Base-by-base conservation (phyloP, 2,113 vertebrate genomes). In the Chaetura pelagica region DNA sequence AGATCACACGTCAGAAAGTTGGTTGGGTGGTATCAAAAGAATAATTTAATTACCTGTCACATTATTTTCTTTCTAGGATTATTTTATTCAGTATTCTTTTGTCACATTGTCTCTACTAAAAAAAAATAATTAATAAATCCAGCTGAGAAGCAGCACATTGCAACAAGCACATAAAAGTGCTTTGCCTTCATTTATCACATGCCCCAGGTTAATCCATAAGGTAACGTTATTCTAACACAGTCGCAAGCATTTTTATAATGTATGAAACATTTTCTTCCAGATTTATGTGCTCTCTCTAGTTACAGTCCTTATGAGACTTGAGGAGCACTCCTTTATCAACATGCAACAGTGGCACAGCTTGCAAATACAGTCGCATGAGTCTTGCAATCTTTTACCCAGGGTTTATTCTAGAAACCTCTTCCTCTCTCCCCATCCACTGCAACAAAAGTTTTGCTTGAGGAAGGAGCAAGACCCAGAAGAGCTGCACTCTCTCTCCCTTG, bases 381-480 rank as follows among this genome's bases (percentile, higher is more conserved):
- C 93, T 90, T 0, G 27, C 96, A 90, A 86, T 87, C 93, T 90
- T 87, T 84, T 46, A 84, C 64, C 19, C 54, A 18, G 44, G n/a
- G 74, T 19, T 93, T 78, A 46, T 95, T 96, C 86, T 94, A 86
- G 92, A 94, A 95, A 92, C 54, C 76, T 95, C 89, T 95, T 96
- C 89, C 94, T 96, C 88, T 48, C 55, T 58, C n/a, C 29, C 44
- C 40, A 57, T 40, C 61, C 86, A 71, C 83, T 95, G 73, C 84
- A 93, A 90, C 40, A 75, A 35, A 81, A 75, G 38, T 78, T 95
- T 92, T 89, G 66, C 69, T 84, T 89, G 69, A 93, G 93, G 77
- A 96, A 94, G 76, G 76, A 84, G 72, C 79, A 90, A 89, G 76
- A 72, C 57, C 24, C 74, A 84, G 62, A 86, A 88, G 57, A 89